Base-by-base conservation (phyloP, 2,113 vertebrate species). In the Gorsachius goisagi region DNA sequence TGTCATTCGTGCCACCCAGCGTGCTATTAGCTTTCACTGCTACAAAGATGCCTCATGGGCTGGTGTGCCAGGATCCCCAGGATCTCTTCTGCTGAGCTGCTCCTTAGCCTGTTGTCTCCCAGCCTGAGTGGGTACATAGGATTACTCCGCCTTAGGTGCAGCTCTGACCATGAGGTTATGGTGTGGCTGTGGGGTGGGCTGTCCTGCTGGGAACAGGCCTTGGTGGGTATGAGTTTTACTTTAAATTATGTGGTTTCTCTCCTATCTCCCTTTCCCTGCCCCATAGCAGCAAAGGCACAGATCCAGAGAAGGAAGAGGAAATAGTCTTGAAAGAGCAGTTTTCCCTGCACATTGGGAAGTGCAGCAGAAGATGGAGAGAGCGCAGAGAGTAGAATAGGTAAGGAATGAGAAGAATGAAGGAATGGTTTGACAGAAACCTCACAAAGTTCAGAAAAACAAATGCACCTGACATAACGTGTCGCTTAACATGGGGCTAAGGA, bases 1-100 rank as follows among this genome's bases (percentile, higher is more conserved):
- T 77, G n/a, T 15, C 17, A 9, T 24, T 47, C 0, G 0, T 28
- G 26, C 24, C 33, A 24, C 24, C 12, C 41, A 33, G 21, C 2
- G 9, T 39, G 28, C 37, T 30, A 23, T 83, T 39, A 59, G 33
- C 44, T 83, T 55, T 56, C 33, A 45, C 23, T 39, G 69, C 58
- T 82, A 33, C 64, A 35, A 33, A 5, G 30, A 22, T 66, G 26
- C 14, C 12, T 11, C 14, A 0, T 3, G 45, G 37, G 26, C 58
- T 41, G 37, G 4, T 41, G 45, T 76, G 45, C 26, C 63, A 41
- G 50, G 15, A 52, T 50, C 20, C 26, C 9, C 32, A 39, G 86
- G 69, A 32, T 20, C 17, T 59, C 39, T 78, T n/a, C 66, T 84
- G 39, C 66, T 30, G 26, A 64, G 26, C 52, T 66, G 33, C 58